Base-by-base conservation (phyloP, 2,888 invertebrate genomes). In the Clistopyga incitator region DNA sequence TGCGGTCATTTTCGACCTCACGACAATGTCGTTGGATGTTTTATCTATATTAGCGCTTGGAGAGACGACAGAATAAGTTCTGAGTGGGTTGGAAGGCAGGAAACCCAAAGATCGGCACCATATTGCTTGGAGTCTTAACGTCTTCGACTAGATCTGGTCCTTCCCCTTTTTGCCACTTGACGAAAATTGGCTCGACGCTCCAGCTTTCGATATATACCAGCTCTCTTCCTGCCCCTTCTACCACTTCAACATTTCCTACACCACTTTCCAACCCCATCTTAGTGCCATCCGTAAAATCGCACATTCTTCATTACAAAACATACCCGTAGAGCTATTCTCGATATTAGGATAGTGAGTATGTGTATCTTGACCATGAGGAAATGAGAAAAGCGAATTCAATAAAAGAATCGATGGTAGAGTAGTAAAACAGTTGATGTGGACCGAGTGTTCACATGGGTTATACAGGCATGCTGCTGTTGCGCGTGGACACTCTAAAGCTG, bases 101-200 rank as follows among this genome's bases (percentile, higher is more conserved):
- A 45, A 45, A 23, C 65, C 29, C n/a, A 75, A 25, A 65, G 25
- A n/a, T 64, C n/a, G 64, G 11, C 47, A 70, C 64, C 64, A 78
- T 71, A 82, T 78, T 75, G 75, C 56, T 45, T 59, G 67, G 52
- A 75, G 67, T 50, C 50, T 54, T 67, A 56, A n/a, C 68, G 18
- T 20, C 47, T 56, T 47, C 71, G 38, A 61, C 20, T 79, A 29
- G 70, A 68, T 76, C 18, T 45, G 25, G 11, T n/a, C 15, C 59
- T 20, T 6, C 23, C 38, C 47, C 61, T 54, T 54, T 61, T 67
- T 67, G 45, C 71, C 76, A 65, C 79, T 77, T 67, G 54, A 79
- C 76, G 76, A 79, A 83, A 83, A 83, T 83, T 83, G 79, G 76
- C 79, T 82, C 74, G 42, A 52, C 64, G 68, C 70, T 74, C 50